phyloP scores from a whole-genome alignment of 2,113 vertebrate genomes.

The Proteles cristata region DNA sequence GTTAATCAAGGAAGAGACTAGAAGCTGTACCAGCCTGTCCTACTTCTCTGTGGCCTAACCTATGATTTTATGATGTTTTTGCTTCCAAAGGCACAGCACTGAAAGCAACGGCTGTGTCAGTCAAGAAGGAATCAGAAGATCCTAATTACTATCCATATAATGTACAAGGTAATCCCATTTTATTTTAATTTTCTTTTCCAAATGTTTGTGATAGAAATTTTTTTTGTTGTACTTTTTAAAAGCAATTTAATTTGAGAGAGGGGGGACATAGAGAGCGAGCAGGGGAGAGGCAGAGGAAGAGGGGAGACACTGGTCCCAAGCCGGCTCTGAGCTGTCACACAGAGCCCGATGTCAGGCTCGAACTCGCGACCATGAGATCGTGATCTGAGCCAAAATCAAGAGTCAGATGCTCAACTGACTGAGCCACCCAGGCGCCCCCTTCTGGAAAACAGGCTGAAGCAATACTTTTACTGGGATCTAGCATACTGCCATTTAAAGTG shows the following conservation, averaged over 20 bases:
- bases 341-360: no score
- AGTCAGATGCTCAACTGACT: no score
- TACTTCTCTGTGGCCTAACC: not conserved
- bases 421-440: no score
- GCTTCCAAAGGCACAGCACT: constrained; percentile 74
- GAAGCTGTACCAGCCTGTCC: not conserved
- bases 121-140: constrained; percentile 88
- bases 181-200: not conserved
- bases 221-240: no score
- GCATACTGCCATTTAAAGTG: no score
- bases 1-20: not conserved
- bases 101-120: constrained; percentile 62
- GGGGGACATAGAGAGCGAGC: no score
- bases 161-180: constrained; percentile 81
- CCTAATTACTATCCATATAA: constrained; percentile 79
- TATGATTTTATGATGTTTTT: constrained; percentile 5
- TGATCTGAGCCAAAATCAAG: no score
- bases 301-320: no score
- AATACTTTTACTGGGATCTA: not conserved
- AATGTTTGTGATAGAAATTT: not conserved
- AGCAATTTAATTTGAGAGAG: no score
- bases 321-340: no score
- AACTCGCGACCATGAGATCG: no score
- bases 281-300: no score
- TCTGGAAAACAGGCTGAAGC: not conserved